Evolutionary conservation across 1,140 invertebrate species (phyloP).

Genomic region (Temnothorax nylanderi): DNA sequence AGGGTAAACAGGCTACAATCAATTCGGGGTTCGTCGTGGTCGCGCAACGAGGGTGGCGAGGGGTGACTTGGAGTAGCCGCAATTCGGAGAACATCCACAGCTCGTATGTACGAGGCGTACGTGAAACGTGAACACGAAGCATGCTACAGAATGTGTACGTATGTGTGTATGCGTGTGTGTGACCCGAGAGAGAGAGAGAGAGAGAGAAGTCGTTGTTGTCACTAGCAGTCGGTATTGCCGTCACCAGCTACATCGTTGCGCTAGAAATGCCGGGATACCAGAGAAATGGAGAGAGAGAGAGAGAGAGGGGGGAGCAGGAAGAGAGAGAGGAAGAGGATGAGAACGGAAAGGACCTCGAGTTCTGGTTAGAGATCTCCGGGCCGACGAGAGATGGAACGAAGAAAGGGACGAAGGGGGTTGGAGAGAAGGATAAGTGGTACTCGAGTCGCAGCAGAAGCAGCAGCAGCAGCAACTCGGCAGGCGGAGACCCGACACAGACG

Average conservation of each 20-base stretch:
- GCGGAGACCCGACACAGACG: slow-evolving; percentile 80
- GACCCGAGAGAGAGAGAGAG: slow-evolving; percentile 2
- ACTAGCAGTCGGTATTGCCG: slow-evolving; percentile 58
- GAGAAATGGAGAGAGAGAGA: slow-evolving; percentile 54
- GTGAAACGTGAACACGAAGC: slow-evolving; percentile 32
- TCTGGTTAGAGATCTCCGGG: slow-evolving; percentile 55
- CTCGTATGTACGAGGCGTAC: slow-evolving; percentile 49
- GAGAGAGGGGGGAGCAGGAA: not conserved
- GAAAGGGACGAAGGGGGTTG: slow-evolving; percentile 61
- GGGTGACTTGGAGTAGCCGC: slow-evolving; percentile 75
- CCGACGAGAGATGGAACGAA: slow-evolving; percentile 68
- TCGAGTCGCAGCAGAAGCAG: slow-evolving; percentile 66
- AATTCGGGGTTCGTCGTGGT: slow-evolving; percentile 78
- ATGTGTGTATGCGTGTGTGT: slow-evolving; percentile 53
- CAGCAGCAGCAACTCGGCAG: slow-evolving; percentile 19
- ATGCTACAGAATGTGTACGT: not conserved
- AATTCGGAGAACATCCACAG: slow-evolving; percentile 65
- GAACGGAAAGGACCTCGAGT: slow-evolving; percentile 51
- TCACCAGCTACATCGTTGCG: slow-evolving; percentile 63
- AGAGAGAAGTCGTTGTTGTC: slow-evolving; percentile 61
- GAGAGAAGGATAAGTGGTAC: slow-evolving; percentile 80
- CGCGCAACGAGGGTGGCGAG: slow-evolving; percentile 64
- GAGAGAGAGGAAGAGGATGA: slow-evolving; percentile 56
- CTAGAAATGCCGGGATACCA: slow-evolving; percentile 61
- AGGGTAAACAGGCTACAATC: slow-evolving; percentile 80